Conservation (phyloP, 2,113 vertebrate species). For the Paratilapia polleni region DNA sequence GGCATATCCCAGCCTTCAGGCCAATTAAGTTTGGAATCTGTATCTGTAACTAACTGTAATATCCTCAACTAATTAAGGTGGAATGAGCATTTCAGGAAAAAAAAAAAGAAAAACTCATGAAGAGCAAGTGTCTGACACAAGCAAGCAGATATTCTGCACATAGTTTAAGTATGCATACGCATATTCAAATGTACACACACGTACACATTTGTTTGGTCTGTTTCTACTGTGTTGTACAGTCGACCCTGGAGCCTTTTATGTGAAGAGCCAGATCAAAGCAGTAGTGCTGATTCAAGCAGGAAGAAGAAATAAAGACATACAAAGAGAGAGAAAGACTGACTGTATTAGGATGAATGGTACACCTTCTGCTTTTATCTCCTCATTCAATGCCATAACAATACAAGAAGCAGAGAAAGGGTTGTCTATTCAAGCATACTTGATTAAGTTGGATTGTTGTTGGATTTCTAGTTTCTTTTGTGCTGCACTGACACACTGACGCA, state of each 20-base stretch:
- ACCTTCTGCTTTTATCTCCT: slow-evolving; percentile 57
- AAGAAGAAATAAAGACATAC: slow-evolving; percentile 27
- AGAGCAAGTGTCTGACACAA: slow-evolving; percentile 43
- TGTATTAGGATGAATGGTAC: slow-evolving; percentile 3
- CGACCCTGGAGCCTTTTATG: slow-evolving; percentile 69
- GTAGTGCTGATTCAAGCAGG: slow-evolving; percentile 43
- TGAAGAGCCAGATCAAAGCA: slow-evolving; percentile 67
- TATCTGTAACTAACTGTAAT: background rate
- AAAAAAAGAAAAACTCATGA: slow-evolving; percentile 25
- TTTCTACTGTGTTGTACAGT: slow-evolving; percentile 28
- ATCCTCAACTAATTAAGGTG: slow-evolving; percentile 29
- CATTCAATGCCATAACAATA: slow-evolving; percentile 35
- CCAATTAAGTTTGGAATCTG: slow-evolving; percentile 32
- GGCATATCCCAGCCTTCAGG: slow-evolving; percentile 12
- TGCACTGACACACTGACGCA: slow-evolving; percentile 2
- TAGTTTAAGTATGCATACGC: slow-evolving; percentile 26
- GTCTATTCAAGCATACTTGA: slow-evolving; percentile 15
- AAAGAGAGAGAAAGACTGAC: slow-evolving; percentile 32
- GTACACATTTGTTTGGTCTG: slow-evolving; percentile 30
- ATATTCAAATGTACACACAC: background rate
- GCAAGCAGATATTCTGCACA: slow-evolving; percentile 31
- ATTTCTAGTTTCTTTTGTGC: slow-evolving; percentile 25
- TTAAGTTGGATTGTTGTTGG: too few species aligned
- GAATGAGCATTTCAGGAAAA: slow-evolving; percentile 23
- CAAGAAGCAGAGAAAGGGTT: background rate